A percentile compares a stretch with the other conserved stretches of the same genome.
phyloP scores from a whole-genome alignment of 2,888 invertebrate genomes.

The Dryomyza anilis region DNA sequence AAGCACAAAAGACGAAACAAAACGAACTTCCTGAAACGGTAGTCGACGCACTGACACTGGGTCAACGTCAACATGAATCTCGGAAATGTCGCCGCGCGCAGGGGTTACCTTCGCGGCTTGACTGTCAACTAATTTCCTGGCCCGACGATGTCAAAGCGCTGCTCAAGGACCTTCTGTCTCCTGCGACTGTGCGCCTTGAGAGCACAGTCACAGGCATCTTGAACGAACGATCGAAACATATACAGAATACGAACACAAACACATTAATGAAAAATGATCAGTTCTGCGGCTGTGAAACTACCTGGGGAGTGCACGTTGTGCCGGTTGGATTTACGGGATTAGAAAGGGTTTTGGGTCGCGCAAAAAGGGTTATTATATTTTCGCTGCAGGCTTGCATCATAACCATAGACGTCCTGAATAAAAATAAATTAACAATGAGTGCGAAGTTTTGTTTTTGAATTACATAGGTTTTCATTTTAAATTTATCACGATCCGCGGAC shows the following conservation, averaged over 20 bases:
- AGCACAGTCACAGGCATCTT: neutral
- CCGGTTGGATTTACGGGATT: slow-evolving; percentile 20
- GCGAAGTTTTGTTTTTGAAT: slow-evolving; percentile 26
- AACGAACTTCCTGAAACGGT: slow-evolving; percentile 11
- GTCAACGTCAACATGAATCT: slow-evolving; percentile 17
- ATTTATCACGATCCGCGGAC: slow-evolving; percentile 14
- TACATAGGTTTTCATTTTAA: slow-evolving; percentile 9
- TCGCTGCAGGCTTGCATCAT: slow-evolving; percentile 17
- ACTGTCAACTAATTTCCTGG: slow-evolving; percentile 15
- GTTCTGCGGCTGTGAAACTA: slow-evolving; percentile 39
- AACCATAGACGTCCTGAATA: slow-evolving; percentile 3
- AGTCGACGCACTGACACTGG: neutral
- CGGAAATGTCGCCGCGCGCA: slow-evolving; percentile 14
- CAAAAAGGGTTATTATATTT: too few species aligned
- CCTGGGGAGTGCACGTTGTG: slow-evolving; percentile 21
- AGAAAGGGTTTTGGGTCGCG: slow-evolving; percentile 11
- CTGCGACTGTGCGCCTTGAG: slow-evolving; percentile 10
- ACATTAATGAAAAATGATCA: slow-evolving; percentile 53
- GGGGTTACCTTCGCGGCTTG: slow-evolving; percentile 16
- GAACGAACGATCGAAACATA: slow-evolving; percentile 5
- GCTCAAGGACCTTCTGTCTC: slow-evolving; percentile 16
- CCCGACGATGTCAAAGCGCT: slow-evolving; percentile 7
- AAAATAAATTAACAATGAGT: slow-evolving; percentile 27
- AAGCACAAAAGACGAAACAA: slow-evolving; percentile 18
- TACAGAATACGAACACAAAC: neutral